Evolutionary conservation across 1,140 invertebrate genomes (phyloP).

Genomic region (Brachionus sp.): DNA sequence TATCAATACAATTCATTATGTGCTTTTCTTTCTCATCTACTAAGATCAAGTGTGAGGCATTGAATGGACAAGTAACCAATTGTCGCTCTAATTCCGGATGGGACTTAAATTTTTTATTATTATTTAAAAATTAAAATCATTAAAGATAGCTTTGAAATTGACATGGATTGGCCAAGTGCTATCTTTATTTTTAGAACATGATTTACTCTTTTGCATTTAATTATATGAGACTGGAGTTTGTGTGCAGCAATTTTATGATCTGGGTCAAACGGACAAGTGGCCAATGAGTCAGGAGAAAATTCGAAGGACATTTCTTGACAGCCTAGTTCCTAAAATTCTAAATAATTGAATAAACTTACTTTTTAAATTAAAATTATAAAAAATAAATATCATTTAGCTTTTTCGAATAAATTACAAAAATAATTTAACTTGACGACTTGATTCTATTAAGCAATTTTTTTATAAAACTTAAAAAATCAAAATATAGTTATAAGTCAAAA

Average conservation of each 20-base stretch:
- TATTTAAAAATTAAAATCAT: background rate
- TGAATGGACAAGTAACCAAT: background rate
- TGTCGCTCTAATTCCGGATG: background rate
- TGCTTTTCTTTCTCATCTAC: background rate
- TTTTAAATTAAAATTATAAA: background rate
- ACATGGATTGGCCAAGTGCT: too few species aligned
- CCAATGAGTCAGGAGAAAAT: background rate
- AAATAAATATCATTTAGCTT: background rate
- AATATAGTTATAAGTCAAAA: too few species aligned
- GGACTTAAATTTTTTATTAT: background rate
- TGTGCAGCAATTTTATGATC: background rate
- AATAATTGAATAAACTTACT: background rate
- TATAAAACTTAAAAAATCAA: too few species aligned
- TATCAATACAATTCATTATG: conserved; percentile 1
- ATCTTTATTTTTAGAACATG: background rate
- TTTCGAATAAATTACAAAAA: background rate
- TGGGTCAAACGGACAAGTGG: conserved; percentile 4
- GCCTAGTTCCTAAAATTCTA: background rate
- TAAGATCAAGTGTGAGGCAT: background rate
- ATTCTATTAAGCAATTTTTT: too few species aligned
- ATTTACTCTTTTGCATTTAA: conserved; percentile 15
- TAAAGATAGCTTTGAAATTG: too few species aligned
- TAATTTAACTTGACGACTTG: background rate
- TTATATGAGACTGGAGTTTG: background rate
- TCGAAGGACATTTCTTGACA: background rate